Percentiles rank a stretch among this genome's conserved stretches.
Conservation (phyloP, 2,797 vertebrate species). For the Okamejei kenojei region DNA sequence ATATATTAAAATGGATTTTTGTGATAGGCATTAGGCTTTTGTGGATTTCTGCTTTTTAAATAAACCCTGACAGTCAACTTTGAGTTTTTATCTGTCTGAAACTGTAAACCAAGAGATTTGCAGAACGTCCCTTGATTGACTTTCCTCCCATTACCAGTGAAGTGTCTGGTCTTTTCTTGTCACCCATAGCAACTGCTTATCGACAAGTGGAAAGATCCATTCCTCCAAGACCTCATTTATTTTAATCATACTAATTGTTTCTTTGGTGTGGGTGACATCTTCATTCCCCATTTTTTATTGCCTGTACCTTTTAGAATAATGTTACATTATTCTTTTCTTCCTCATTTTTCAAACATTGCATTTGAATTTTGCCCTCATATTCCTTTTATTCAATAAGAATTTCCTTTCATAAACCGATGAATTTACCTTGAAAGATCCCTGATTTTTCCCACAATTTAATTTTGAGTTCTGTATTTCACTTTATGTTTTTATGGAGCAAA, state of each 20-base stretch:
- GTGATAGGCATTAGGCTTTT: not conserved
- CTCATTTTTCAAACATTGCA: not conserved
- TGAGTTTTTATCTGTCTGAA: not conserved
- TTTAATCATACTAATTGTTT: not conserved
- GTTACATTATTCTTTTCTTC: not conserved
- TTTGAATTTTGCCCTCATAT: not conserved
- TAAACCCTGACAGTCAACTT: not conserved
- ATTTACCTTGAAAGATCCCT: not conserved
- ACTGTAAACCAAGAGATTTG: not conserved
- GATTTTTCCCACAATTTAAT: not conserved
- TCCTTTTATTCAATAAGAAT: not conserved
- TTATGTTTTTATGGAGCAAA: not conserved
- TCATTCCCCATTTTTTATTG: not conserved
- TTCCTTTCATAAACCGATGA: not conserved
- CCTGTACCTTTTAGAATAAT: not conserved
- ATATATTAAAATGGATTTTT: not conserved
- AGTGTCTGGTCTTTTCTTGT: not conserved
- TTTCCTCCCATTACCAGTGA: not conserved
- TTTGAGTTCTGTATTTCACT: not conserved
- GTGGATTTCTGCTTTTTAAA: not conserved
- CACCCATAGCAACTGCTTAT: not conserved
- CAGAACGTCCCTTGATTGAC: not conserved
- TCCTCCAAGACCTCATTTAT: not conserved
- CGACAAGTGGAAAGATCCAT: not conserved
- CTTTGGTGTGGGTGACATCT: not conserved